Evolutionary conservation across 2,113 vertebrate genomes (phyloP), one percentile per base, ranked within the genome.

Genomic region (Marmota flaviventris): DNA sequence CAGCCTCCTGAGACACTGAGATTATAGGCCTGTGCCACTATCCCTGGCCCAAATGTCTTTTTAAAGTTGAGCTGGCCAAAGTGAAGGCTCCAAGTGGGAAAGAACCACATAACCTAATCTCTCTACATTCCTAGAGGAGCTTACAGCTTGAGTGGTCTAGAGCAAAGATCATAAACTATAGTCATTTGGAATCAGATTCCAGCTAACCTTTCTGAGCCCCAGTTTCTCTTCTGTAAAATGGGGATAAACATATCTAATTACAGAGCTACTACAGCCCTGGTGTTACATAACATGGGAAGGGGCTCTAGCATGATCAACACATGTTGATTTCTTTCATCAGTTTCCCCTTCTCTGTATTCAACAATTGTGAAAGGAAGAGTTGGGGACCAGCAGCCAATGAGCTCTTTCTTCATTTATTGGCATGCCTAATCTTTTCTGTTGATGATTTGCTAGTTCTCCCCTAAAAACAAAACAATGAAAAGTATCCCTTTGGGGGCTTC

Each of bases 141-240:
- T 3, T 51, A 67, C 1, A 82, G 53, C 81, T 67, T 27, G 14
- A 45, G 42, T 37, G n/a, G 48, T 65, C 20, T 5, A 4, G 8
- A 79, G 42, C 16, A 58, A 90, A 95, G 27, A 79, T 3, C 8
- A 58, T 13, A 7, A 58, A 39, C 70, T 79, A 18, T 24, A 89
- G 83, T 79, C 25, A 58, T 0, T n/a, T 45, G n/a, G 25, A 92
- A 75, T 6, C 65, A 37, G 8, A 90, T 92, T 87, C 25, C 3
- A n/a, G 4, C n/a, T 84, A 65, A 69, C 6, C 17, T 84, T 83
- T 85, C 8, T 65, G 27, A 81, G 51, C 65, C 34, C n/a, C 25
- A 8, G 27, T 58, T 90, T 25, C 45, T 85, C 29, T 76, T 81
- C 61, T 94, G 51, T 13, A 93, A 83, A 91, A 94, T 65, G 77